phyloP scores from a whole-genome alignment of 2,797 vertebrate species.

The Hypotaenidia okinawae region DNA sequence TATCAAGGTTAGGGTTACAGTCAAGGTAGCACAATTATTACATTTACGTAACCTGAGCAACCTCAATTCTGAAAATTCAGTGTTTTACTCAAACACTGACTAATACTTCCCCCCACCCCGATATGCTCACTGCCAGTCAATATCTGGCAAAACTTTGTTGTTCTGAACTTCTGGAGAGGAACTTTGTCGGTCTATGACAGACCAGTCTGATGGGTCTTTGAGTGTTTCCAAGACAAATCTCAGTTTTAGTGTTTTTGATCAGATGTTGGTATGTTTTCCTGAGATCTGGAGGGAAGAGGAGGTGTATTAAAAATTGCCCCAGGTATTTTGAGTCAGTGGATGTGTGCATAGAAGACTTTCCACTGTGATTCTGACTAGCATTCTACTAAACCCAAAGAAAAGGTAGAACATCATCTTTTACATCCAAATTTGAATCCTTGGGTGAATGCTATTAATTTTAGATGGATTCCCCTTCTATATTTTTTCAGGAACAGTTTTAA shows the following conservation, averaged over 20 bases:
- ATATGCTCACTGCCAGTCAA: background rate
- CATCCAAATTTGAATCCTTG: background rate
- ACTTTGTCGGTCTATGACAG: background rate
- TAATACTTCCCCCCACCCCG: background rate
- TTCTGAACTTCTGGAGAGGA: background rate
- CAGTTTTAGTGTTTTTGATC: background rate
- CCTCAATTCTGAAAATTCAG: background rate
- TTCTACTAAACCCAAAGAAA: background rate
- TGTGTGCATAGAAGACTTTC: background rate
- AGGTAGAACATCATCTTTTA: background rate
- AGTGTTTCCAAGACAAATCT: background rate
- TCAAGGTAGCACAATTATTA: background rate
- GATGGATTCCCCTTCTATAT: background rate
- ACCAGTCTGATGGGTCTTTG: background rate
- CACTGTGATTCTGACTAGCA: background rate
- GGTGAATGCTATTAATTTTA: background rate
- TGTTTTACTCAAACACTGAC: background rate
- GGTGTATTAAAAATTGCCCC: background rate
- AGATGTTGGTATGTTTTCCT: background rate
- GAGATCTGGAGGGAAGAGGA: background rate
- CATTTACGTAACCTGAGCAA: background rate
- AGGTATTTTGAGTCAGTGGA: background rate
- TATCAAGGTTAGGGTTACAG: background rate
- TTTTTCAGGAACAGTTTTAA: slow-evolving; percentile 4
- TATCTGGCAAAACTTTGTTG: background rate